Conservation (phyloP, 2,113 vertebrate species). For the Rhombomys opimus region DNA sequence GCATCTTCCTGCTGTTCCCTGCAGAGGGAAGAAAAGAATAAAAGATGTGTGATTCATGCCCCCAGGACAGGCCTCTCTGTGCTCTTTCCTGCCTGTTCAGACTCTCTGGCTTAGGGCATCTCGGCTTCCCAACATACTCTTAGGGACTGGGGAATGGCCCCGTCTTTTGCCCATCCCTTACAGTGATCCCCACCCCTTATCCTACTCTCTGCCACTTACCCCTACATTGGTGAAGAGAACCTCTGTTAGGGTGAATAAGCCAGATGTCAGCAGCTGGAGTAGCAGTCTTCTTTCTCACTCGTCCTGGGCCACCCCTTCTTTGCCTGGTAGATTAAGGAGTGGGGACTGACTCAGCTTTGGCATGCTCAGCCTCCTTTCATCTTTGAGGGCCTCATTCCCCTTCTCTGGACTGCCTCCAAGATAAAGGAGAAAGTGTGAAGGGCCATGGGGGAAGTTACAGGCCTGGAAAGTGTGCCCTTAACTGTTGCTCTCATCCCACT, state of each 20-base stretch:
- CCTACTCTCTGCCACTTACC: not conserved
- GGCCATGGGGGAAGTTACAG: not conserved
- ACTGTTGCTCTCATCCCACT: too few species aligned
- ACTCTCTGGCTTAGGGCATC: not conserved
- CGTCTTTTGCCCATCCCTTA: not conserved
- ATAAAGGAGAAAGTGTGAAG: not conserved
- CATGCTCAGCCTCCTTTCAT: not conserved
- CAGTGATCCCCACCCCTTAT: not conserved
- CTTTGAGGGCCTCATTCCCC: not conserved
- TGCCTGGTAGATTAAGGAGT: not conserved
- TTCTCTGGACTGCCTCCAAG: not conserved
- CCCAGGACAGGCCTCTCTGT: not conserved
- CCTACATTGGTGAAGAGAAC: not conserved
- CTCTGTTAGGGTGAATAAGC: not conserved
- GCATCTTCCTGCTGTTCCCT: not conserved
- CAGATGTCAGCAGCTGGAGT: not conserved
- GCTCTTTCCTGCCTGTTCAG: not conserved
- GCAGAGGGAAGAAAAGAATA: constrained; percentile 17
- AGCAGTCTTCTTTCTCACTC: not conserved
- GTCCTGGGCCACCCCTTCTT: not conserved
- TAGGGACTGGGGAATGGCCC: not conserved
- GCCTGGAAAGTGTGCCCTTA: not conserved
- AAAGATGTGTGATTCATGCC: not conserved
- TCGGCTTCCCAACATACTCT: not conserved
- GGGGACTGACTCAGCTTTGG: not conserved